Evolutionary conservation across 2,113 vertebrate genomes (phyloP).

Genomic region (Myrmophylax atrothorax): DNA sequence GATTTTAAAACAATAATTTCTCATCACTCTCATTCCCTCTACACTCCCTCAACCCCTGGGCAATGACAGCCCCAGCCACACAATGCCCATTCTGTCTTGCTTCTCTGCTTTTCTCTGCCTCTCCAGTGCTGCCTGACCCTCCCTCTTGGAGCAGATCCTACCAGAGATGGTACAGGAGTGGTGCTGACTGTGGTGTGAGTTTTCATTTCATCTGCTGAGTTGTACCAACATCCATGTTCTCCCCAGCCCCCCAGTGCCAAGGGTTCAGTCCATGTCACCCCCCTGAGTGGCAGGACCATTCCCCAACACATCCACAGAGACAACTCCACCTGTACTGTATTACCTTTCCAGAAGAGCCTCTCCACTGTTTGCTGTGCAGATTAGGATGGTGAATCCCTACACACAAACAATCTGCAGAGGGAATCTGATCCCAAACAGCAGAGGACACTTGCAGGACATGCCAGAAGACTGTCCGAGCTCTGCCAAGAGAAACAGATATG

Average conservation of each 20-base stretch:
- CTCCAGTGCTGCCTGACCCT: not conserved
- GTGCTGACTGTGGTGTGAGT: not conserved
- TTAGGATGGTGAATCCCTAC: not conserved
- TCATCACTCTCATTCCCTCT: not conserved
- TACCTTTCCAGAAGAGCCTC: not conserved
- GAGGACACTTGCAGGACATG: not conserved
- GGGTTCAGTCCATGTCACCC: not conserved
- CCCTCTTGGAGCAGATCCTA: not conserved
- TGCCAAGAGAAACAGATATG: slow-evolving; percentile 48
- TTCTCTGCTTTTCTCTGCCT: not conserved
- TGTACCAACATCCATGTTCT: not conserved
- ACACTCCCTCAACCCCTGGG: not conserved
- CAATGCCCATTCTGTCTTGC: not conserved
- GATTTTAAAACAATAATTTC: slow-evolving; percentile 34
- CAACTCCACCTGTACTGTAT: not conserved
- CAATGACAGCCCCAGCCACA: slow-evolving; percentile 1
- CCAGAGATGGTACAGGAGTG: not conserved
- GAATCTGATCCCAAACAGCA: not conserved
- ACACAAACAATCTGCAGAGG: not conserved
- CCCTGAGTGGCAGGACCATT: not conserved
- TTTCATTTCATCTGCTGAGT: not conserved
- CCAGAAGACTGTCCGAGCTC: not conserved
- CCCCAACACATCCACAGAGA: not conserved
- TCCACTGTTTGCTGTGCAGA: not conserved
- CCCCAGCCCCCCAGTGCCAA: not conserved